Base-by-base conservation (phyloP, 1,140 invertebrate genomes). In the Laupala kohalensis region DNA sequence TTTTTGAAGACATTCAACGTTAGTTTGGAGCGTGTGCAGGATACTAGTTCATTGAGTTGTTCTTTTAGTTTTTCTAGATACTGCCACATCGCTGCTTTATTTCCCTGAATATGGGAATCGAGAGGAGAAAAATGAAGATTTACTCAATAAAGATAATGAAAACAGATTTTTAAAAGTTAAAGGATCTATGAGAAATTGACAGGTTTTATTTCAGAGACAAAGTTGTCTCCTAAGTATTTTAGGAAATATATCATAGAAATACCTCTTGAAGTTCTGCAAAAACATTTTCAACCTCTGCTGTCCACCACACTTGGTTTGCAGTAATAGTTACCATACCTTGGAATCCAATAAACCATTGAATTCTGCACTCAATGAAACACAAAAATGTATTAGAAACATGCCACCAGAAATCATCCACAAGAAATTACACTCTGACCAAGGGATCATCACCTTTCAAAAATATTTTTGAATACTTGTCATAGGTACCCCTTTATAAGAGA, bases 221-320 rank as follows among this genome's bases (percentile, higher is more conserved):
- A n/a, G n/a, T n/a, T n/a, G n/a, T n/a, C n/a, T n/a, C n/a, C n/a
- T n/a, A n/a, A n/a, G n/a, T n/a, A n/a, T n/a, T n/a, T n/a, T n/a
- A n/a, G n/a, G n/a, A n/a, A n/a, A n/a, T n/a, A n/a, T n/a, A n/a
- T n/a, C n/a, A n/a, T n/a, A n/a, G n/a, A n/a, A n/a, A n/a, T 65
- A 76, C 77, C 69, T 86, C 84, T n/a, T 85, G 82, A 26, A 92
- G 89, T 77, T 91, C 89, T 0, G 81, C 78, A 77, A 96, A 96
- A 0, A 93, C 90, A 77, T 96, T 90, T 79, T 97, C 94, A 1
- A 94, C 92, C 82, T 96, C 93, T 25, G 90, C 92, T 0, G 94
- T 96, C 93, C 93, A 96, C 94, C 94, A 96, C 29, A 73, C 90
- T 77, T 92, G 89, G 83, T 94, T 94, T 0, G 89, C 89, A 0